phyloP scores from a whole-genome alignment of 2,797 vertebrate genomes.

The Streptopelia turtur region DNA sequence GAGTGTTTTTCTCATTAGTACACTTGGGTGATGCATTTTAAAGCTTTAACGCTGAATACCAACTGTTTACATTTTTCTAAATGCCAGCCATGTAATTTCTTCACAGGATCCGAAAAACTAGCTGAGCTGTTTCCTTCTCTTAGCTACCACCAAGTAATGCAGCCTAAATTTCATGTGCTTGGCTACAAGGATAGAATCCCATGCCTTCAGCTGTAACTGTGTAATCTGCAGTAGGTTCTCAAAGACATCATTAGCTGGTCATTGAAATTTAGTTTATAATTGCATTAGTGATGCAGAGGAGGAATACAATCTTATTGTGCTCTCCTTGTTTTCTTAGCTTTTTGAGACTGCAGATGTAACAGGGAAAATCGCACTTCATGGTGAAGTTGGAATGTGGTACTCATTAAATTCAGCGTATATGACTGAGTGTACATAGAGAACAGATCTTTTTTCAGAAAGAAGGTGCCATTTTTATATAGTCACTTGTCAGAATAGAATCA shows the following conservation, averaged over 20 bases:
- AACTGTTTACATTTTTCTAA: constrained; percentile 36
- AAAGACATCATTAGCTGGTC: not conserved
- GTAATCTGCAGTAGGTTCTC: not conserved
- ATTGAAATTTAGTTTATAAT: not conserved
- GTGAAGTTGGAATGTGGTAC: not conserved
- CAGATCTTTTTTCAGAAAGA: not conserved
- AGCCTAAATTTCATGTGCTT: not conserved
- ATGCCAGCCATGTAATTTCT: not conserved
- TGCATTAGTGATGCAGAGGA: not conserved
- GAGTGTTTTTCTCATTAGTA: not conserved
- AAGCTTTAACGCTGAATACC: not conserved
- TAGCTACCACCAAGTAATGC: not conserved
- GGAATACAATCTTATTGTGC: not conserved
- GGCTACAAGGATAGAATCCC: not conserved
- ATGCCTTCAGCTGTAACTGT: not conserved
- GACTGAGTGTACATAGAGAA: constrained; percentile 1
- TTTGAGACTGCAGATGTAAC: not conserved
- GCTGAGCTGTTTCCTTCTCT: constrained; percentile 1
- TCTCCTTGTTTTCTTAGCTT: not conserved
- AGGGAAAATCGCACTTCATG: fast-evolving
- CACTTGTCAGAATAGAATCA: constrained; percentile 29
- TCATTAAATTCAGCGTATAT: not conserved
- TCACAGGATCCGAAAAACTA: not conserved
- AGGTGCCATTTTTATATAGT: constrained; percentile 6
- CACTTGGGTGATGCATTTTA: not conserved